Percentiles rank a stretch among this genome's conserved stretches.
Evolutionary conservation across 2,113 vertebrate species (phyloP).

Genomic region (Oenanthe oenanthe): DNA sequence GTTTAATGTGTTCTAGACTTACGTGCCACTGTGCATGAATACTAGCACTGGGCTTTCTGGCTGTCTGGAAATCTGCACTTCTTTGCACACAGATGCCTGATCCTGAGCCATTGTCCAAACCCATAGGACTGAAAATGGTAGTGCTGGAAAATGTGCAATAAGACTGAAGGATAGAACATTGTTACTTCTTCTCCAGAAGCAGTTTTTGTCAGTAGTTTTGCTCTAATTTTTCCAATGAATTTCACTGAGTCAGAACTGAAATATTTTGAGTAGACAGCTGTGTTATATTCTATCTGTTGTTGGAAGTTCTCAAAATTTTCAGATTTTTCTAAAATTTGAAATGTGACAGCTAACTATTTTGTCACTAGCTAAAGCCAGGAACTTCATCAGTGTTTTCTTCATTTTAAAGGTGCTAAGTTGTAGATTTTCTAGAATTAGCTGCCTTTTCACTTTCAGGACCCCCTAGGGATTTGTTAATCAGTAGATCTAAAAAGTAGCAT

Average conservation of each 20-base stretch:
- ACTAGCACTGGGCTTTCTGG: neutral
- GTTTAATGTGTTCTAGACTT: neutral
- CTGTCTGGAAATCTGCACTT: neutral
- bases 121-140: neutral
- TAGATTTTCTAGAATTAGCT: neutral
- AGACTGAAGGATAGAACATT: neutral
- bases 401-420: neutral
- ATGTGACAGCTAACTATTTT: neutral
- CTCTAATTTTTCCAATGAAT: neutral
- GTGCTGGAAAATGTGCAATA: neutral
- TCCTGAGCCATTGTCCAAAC: neutral
- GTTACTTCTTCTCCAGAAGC: neutral
- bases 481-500: neutral
- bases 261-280: neutral
- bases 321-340: neutral
- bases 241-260: neutral
- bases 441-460: neutral
- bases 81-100: neutral
- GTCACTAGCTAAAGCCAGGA: neutral
- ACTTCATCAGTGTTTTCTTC: neutral
- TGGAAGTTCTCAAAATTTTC: neutral
- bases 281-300: neutral
- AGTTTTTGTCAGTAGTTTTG: neutral
- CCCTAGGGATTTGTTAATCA: neutral
- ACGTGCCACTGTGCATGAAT: accelerated